Evolutionary conservation across 2,888 invertebrate species (phyloP).

Genomic region (Tinea trinotella): DNA sequence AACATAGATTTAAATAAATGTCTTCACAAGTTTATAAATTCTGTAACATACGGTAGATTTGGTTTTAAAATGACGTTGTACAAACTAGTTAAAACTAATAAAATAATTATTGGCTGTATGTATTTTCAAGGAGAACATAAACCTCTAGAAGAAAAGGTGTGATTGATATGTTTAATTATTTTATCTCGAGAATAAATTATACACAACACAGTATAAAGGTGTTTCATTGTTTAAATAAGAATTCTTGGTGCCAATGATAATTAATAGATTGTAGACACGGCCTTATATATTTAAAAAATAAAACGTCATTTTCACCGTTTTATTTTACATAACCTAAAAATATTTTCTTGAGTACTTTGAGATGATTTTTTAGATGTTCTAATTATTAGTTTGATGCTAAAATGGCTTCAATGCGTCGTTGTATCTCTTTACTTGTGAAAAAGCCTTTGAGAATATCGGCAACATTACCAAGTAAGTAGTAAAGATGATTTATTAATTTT

Average conservation of each 20-base stretch:
- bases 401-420: constrained; percentile 51
- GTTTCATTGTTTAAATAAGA: no score
- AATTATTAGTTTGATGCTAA: not conserved
- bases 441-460: constrained; percentile 33
- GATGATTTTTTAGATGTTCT: not conserved
- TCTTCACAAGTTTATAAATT: not conserved
- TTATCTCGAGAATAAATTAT: no score
- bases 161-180: no score
- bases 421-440: constrained; percentile 38
- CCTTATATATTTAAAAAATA: no score
- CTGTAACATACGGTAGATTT: not conserved
- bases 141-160: not conserved
- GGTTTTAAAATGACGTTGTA: not conserved
- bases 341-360: not conserved
- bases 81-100: not conserved
- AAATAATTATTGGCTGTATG: not conserved
- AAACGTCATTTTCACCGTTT: no score
- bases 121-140: not conserved
- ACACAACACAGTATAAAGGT: no score
- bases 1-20: not conserved
- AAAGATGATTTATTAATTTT: no score
- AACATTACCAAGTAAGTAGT: constrained; percentile 38
- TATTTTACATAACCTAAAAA: not conserved
- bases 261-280: no score
- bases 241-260: no score